These are phyloP conservation scores for Archegozetes longisetosus DNA, from an alignment of 1,140 invertebrate genomes.

Conservation along the genomic window DNA sequence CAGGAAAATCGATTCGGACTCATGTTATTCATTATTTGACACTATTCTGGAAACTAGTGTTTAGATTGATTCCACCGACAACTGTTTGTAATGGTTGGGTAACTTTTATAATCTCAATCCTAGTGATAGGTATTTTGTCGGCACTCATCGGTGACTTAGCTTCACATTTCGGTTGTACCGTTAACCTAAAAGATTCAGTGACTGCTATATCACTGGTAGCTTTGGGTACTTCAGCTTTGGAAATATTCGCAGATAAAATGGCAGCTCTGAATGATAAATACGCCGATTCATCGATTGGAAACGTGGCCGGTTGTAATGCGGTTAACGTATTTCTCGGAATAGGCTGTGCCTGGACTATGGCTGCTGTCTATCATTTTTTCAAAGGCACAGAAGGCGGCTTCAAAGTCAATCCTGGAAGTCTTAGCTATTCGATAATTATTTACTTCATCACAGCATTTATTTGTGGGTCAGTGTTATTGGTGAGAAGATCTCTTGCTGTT, in stretches of 20 bases:
- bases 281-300: conserved; percentile 93
- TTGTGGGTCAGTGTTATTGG: conserved; percentile 47
- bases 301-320: conserved; percentile 96
- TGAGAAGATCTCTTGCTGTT: too few species aligned
- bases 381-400: conserved; percentile 24
- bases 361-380: conserved; percentile 26
- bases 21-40: conserved; percentile 52
- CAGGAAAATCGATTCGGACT: conserved; percentile 29
- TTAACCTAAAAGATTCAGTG: conserved; percentile 85
- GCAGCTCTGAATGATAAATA: conserved; percentile 92
- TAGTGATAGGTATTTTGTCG: conserved; percentile 80
- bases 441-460: conserved; percentile 37
- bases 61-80: conserved; percentile 93
- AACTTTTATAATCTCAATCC: conserved; percentile 80
- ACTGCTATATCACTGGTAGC: conserved; percentile 94
- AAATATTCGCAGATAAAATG: conserved; percentile 97
- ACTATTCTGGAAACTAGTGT: conserved; percentile 93
- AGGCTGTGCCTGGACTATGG: conserved; percentile 37
- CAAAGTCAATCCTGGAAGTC: conserved; percentile 34
- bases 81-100: conserved; percentile 78
- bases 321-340: conserved; percentile 72
- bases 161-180: conserved; percentile 86
- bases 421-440: conserved; percentile 40
- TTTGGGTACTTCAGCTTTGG: conserved; percentile 87
- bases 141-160: conserved; percentile 91